These are phyloP conservation scores for Meriones psammophilus DNA, from an alignment of 2,797 vertebrate species.

Conservation along the genomic window DNA sequence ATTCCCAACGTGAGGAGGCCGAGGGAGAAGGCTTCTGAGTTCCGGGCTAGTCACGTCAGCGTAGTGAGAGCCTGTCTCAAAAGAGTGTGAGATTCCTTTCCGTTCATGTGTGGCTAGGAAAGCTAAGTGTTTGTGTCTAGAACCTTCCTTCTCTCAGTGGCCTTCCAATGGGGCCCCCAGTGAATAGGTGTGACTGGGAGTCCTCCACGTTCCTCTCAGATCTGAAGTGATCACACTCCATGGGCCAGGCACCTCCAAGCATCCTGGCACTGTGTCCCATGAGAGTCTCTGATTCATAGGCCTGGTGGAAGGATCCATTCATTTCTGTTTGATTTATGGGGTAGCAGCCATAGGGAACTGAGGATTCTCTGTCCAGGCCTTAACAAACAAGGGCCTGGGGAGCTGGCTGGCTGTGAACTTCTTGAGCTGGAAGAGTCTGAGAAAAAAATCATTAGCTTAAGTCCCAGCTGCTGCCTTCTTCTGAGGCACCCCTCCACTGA, in stretches of 20 bases:
- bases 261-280: background rate
- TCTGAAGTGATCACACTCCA: background rate
- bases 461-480: background rate
- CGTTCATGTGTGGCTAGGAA: background rate
- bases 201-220: background rate
- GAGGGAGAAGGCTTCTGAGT: background rate
- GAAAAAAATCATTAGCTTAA: background rate
- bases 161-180: background rate
- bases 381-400: background rate
- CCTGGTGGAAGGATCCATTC: background rate
- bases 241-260: background rate
- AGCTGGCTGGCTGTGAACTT: background rate
- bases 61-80: background rate
- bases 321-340: background rate
- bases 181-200: background rate
- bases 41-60: background rate
- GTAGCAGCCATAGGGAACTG: background rate
- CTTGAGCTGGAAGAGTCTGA: background rate
- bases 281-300: background rate
- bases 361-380: background rate
- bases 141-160: background rate
- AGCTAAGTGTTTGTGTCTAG: background rate
- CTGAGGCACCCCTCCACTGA: fast-evolving
- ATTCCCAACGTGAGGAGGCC: background rate
- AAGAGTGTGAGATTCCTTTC: background rate